Evolutionary conservation across 1,140 invertebrate species (phyloP).

Genomic region (Ridgeia piscesae): DNA sequence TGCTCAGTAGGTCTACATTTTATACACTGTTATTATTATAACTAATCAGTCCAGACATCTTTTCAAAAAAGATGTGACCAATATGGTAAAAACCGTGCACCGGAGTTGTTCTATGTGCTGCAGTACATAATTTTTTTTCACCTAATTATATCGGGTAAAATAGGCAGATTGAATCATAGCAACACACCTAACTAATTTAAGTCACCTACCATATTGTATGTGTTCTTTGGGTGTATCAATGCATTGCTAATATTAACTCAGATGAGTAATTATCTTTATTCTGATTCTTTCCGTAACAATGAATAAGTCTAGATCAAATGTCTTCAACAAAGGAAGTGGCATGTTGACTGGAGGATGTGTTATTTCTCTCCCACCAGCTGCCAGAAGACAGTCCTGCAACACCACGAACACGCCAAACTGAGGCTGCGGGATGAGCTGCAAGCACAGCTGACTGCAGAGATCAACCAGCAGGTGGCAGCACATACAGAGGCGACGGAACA

Average conservation of each 20-base stretch:
- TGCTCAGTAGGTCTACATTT: too few relatives aligned
- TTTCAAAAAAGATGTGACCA: too few relatives aligned
- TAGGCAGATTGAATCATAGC: too few relatives aligned
- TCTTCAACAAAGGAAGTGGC: background rate
- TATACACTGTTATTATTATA: too few relatives aligned
- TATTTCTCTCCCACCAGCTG: constrained; percentile 18
- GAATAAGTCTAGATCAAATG: background rate
- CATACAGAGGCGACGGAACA: background rate
- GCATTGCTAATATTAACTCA: background rate
- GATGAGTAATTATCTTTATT: background rate
- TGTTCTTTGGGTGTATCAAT: background rate
- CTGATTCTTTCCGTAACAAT: background rate
- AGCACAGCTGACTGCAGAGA: background rate
- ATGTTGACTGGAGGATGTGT: background rate
- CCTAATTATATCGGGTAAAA: too few relatives aligned
- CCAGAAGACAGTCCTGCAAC: constrained; percentile 25
- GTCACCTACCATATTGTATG: background rate
- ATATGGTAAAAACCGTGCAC: too few relatives aligned
- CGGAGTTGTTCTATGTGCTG: too few relatives aligned
- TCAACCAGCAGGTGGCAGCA: constrained; percentile 16
- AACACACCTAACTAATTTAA: too few relatives aligned
- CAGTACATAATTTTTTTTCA: too few relatives aligned
- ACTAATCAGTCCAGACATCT: too few relatives aligned
- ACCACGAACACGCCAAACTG: constrained; percentile 25
- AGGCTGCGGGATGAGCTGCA: constrained; percentile 19